These are phyloP conservation scores for Oscheius myriophilus DNA, from an alignment of 2,888 invertebrate genomes.

Conservation along the genomic window DNA sequence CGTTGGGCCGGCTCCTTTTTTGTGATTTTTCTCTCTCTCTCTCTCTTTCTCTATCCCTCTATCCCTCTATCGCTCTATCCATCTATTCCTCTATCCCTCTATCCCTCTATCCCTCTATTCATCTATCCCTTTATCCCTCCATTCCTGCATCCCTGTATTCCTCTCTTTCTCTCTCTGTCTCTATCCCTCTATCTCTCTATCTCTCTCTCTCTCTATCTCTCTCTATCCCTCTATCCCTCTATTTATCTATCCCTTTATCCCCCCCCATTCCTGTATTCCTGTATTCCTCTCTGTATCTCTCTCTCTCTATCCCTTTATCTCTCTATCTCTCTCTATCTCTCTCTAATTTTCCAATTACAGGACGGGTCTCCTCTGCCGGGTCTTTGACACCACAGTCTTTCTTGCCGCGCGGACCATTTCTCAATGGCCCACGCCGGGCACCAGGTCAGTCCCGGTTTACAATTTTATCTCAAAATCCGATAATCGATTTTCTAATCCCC, in stretches of 20 bases:
- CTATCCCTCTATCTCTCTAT: neutral
- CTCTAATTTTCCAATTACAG: slow-evolving; percentile 2
- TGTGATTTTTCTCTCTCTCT: no score
- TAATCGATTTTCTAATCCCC: no score
- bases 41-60: no score
- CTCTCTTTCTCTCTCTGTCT: no score
- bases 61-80: no score
- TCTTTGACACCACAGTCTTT: slow-evolving; percentile 16
- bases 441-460: slow-evolving; percentile 9
- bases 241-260: neutral
- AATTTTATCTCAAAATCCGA: neutral
- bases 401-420: slow-evolving; percentile 5
- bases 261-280: neutral
- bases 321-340: neutral
- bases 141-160: neutral
- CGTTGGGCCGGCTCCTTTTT: no score
- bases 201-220: neutral
- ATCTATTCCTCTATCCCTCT: neutral
- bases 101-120: neutral
- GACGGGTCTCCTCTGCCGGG: slow-evolving; percentile 20
- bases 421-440: slow-evolving; percentile 26
- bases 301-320: neutral
- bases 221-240: neutral
- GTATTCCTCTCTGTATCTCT: neutral
- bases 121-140: neutral